phyloP scores from a whole-genome alignment of 2,888 invertebrate genomes.

The Drosophila imparisetae region DNA sequence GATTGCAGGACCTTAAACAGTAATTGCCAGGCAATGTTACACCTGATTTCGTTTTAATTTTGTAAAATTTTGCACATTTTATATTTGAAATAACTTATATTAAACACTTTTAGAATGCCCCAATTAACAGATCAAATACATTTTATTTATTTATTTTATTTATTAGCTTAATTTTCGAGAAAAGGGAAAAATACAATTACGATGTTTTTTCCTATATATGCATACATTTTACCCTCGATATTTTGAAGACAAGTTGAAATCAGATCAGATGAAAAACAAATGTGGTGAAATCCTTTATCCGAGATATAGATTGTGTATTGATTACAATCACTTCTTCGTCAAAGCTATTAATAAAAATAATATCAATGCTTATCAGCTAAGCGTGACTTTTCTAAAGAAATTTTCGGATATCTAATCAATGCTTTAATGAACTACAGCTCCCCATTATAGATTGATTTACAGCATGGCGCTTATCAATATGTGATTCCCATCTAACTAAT shows the following conservation, averaged over 20 bases:
- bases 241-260: not conserved
- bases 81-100: not conserved
- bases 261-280: not conserved
- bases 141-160: not conserved
- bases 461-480: conserved; percentile 16
- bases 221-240: not conserved
- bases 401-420: conserved; percentile 29
- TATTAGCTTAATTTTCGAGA: not conserved
- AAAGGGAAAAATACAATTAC: not conserved
- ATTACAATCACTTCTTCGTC: not conserved
- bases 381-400: not conserved
- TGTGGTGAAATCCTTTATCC: not conserved
- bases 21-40: conserved; percentile 1
- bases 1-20: not conserved
- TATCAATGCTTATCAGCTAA: not conserved
- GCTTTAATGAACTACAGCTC: not conserved
- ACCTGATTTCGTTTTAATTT: not conserved
- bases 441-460: not conserved
- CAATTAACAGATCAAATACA: not conserved
- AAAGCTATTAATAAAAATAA: not conserved
- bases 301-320: not conserved
- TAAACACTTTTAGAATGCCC: not conserved
- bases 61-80: not conserved
- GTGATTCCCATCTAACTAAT: not conserved
- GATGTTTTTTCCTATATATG: not conserved